phyloP scores from a whole-genome alignment of 2,113 vertebrate genomes.

The Phaethornis superciliosus region DNA sequence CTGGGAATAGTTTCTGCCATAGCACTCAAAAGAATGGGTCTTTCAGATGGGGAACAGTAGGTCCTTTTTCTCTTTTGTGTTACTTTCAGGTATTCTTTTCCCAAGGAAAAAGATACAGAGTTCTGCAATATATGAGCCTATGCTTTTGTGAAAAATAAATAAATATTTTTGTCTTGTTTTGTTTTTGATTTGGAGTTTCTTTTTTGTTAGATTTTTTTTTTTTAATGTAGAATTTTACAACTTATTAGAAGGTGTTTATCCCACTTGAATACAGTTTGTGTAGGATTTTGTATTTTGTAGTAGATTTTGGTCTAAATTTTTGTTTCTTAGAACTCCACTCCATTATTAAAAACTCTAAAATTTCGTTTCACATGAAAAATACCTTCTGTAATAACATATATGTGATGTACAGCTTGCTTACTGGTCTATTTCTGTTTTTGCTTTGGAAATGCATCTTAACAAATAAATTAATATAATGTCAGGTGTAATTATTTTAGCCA shows the following conservation, averaged over 20 bases:
- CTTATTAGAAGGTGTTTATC: neutral
- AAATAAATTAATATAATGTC: neutral
- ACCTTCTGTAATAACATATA: neutral
- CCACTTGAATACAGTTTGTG: neutral
- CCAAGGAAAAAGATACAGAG: neutral
- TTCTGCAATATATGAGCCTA: neutral
- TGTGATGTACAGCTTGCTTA: neutral
- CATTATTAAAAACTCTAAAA: neutral
- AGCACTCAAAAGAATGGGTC: neutral
- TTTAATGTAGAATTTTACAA: neutral
- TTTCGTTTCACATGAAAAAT: neutral
- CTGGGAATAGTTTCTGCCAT: neutral
- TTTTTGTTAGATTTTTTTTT: neutral
- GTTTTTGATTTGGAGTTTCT: neutral
- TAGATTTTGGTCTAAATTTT: neutral
- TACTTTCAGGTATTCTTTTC: slow-evolving; percentile 17
- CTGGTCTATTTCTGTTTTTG: neutral
- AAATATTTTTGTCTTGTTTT: neutral
- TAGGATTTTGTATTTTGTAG: neutral
- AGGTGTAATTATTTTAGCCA: neutral
- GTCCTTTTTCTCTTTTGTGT: neutral
- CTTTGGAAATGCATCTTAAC: neutral
- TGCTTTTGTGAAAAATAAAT: neutral
- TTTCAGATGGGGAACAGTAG: neutral
- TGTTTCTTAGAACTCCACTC: neutral